A percentile compares a stretch with the other conserved stretches of the same genome.
phyloP scores from a whole-genome alignment of 2,113 vertebrate species.

The Sialia sialis region DNA sequence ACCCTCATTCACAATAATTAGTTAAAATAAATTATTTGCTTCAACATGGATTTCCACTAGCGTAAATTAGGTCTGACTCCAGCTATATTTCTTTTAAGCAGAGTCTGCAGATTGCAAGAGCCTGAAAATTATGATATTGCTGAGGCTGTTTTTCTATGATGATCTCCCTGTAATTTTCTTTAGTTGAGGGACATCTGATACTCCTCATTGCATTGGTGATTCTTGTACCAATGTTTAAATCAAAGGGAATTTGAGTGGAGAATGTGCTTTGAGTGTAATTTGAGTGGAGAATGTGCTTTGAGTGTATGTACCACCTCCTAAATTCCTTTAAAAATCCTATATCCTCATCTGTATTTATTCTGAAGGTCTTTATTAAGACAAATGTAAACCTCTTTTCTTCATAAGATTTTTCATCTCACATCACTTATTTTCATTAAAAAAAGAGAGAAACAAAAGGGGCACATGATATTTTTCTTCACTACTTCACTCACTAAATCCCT shows the following conservation, averaged over 20 bases:
- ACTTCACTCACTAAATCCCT: background rate
- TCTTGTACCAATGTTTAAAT: background rate
- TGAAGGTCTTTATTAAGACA: background rate
- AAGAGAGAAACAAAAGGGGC: background rate
- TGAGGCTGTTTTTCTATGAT: background rate
- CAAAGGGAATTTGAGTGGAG: background rate
- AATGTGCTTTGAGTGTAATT: background rate
- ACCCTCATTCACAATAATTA: background rate
- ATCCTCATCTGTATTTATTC: background rate
- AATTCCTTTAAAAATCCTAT: background rate
- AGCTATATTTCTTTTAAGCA: background rate
- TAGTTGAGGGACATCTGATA: background rate
- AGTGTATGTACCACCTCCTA: background rate
- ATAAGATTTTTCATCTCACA: background rate
- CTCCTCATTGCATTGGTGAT: background rate
- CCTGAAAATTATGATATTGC: background rate
- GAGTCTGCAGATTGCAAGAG: background rate
- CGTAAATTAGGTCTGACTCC: background rate
- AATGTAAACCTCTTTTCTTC: background rate
- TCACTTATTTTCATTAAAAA: background rate
- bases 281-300: background rate
- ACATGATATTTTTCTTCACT: background rate
- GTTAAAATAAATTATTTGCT: conserved; percentile 1
- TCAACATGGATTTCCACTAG: background rate
- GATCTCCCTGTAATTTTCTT: conserved; percentile 11